A percentile compares a stretch with the other conserved stretches of the same genome.
Evolutionary conservation across 2,113 vertebrate species (phyloP).

Genomic region (Pelecanoides urinatrix): DNA sequence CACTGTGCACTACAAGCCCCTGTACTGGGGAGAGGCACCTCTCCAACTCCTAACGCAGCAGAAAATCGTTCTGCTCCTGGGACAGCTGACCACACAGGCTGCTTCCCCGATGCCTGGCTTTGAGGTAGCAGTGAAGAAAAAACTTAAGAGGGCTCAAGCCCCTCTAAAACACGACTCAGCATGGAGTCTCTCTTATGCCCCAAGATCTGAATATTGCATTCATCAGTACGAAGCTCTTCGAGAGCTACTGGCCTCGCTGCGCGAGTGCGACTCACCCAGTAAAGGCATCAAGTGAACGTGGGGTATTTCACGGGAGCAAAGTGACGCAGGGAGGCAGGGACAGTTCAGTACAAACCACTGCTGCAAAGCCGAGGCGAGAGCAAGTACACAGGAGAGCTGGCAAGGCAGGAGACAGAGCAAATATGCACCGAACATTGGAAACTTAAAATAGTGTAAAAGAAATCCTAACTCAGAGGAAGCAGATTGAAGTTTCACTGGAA

Average conservation of each 20-base stretch:
- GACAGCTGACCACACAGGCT: neutral
- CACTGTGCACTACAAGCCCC: neutral
- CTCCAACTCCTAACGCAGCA: neutral
- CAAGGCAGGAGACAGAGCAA: neutral
- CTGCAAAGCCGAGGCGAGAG: neutral
- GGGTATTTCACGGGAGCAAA: neutral
- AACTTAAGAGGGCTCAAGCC: neutral
- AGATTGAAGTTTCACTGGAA: neutral
- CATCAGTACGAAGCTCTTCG: neutral
- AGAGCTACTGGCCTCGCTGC: neutral
- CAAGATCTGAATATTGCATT: neutral
- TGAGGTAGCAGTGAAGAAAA: neutral
- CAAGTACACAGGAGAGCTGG: neutral
- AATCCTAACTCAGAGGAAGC: neutral
- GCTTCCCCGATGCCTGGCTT: neutral
- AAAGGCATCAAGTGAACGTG: fast-evolving
- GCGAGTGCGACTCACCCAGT: fast-evolving
- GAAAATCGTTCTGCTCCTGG: neutral
- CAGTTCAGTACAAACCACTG: neutral
- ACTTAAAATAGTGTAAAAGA: neutral
- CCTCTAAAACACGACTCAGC: neutral
- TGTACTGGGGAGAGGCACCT: neutral
- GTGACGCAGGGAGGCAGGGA: fast-evolving
- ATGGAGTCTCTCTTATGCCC: fast-evolving
- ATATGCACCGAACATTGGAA: fast-evolving